These are phyloP conservation scores for Acrobasis repandana DNA, from an alignment of 2,888 invertebrate genomes.

Conservation along the genomic window DNA sequence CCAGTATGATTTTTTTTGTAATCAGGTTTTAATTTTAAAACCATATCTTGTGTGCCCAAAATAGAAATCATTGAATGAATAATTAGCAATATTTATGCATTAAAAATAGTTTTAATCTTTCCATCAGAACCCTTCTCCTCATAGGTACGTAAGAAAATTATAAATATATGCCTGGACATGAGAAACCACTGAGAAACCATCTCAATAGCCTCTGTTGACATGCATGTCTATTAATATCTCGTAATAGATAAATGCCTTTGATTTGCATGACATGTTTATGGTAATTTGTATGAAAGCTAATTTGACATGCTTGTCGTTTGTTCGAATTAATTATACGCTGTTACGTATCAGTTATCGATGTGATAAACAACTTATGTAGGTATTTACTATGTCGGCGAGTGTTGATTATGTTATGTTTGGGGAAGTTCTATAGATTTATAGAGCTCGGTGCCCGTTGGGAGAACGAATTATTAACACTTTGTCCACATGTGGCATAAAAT, in stretches of 20 bases:
- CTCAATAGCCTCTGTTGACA: constrained; percentile 7
- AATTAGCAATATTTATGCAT: no score
- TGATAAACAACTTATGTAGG: neutral
- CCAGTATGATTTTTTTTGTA: no score
- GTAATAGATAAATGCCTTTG: constrained; percentile 10
- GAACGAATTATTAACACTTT: no score
- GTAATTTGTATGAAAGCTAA: constrained; percentile 23
- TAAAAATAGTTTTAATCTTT: no score
- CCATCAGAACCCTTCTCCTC: no score
- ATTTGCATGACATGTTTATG: constrained; percentile 23
- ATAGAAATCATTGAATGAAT: no score
- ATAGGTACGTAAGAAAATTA: neutral
- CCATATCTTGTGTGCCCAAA: no score
- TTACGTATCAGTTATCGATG: constrained; percentile 12
- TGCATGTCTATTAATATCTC: constrained; percentile 10
- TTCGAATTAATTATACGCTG: constrained; percentile 11
- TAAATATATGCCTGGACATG: neutral
- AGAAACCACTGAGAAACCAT: neutral
- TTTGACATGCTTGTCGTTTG: constrained; percentile 19
- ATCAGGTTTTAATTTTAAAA: no score
- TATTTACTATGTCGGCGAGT: neutral
- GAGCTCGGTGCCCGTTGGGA: no score
- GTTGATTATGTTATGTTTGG: neutral
- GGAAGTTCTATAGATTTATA: neutral
- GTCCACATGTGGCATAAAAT: no score